A percentile compares a stretch with the other conserved stretches of the same genome.
These are phyloP conservation scores for Danio rerio DNA, from an alignment of 2,113 vertebrate genomes.

Conservation along the genomic window GRCz12tu NC_133182.1:75067001-75067500, in stretches of 20 bases:
- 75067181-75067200: too few relatives aligned
- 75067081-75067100: background rate
- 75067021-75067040: background rate
- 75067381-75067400: slow-evolving; percentile 12
- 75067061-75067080: background rate
- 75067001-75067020: background rate
- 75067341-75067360: slow-evolving; percentile 9
- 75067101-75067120: background rate
- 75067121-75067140: background rate
- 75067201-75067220: too few relatives aligned
- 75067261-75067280: too few relatives aligned
- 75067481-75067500: background rate
- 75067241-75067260: too few relatives aligned
- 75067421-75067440: background rate
- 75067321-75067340: slow-evolving; percentile 29
- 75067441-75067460: background rate
- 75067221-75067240: too few relatives aligned
- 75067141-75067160: background rate
- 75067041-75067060: background rate
- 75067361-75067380: background rate
- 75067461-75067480: background rate
- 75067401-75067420: background rate
- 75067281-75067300: background rate
- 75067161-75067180: too few relatives aligned
- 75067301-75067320: slow-evolving; percentile 5